Base-by-base conservation (phyloP, 2,888 invertebrate species). In the Lordiphosa fenestrarum region DNA sequence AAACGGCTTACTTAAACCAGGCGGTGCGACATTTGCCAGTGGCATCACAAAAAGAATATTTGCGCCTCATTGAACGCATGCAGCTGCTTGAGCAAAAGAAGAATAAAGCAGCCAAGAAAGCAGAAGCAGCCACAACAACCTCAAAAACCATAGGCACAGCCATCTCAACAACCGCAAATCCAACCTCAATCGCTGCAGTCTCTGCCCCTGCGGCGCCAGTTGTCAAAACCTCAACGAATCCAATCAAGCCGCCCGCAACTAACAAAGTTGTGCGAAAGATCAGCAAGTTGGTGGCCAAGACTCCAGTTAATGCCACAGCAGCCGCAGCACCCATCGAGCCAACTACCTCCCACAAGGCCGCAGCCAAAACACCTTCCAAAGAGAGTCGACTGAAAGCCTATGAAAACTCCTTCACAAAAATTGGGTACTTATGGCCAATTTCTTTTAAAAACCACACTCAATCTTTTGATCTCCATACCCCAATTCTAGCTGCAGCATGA, bases 11-110 rank as follows among this genome's bases (percentile, higher is more conserved):
- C 2, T 30, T 30, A 0, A 30, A 30, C 30, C 53, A 89, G 90
- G 88, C 89, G 51, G 90, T 90, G 25, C 80, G 88, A 4, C 90
- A 90, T 77, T 76, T 90, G 42, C 89, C 90, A 1, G 78, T 78
- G 35, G 86, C 89, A 4, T 87, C 90, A 0, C 90, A 90, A 65
- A 72, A 84, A 44, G 90, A 90, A 70, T 90, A 90, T 59, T 74
- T 88, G 10, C 80, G 81, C 2, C 70, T 90, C 0, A 66, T 89
- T 2, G 86, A 86, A 62, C 89, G 90, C 4, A 90, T 90, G 89
- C 82, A 84, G 67, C 46, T 88, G 52, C 72, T 90, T 25, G 89
- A 90, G 63, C 85, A 86, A 23, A 80, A 81, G 37, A 80, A 69
- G 36, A 37, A 38, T 0, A 48, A 42, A 13, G 2, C 53, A 4